Percentiles rank a stretch among this genome's conserved stretches.
These are phyloP conservation scores for Pitangus sulphuratus DNA, from an alignment of 2,797 vertebrate species.

Conservation along the genomic window DNA sequence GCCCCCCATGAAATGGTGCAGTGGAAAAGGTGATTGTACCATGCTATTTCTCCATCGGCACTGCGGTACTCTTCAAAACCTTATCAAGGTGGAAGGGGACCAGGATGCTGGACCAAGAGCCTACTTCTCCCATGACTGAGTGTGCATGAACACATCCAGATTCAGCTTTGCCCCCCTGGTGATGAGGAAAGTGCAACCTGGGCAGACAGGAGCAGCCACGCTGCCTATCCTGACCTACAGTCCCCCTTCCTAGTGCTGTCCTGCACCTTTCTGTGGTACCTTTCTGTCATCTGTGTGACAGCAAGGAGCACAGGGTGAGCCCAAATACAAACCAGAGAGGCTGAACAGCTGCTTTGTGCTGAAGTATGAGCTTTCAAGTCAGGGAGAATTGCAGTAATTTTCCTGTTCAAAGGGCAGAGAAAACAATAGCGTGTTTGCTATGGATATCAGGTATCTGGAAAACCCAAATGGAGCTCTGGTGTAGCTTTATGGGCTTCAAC, in stretches of 20 bases:
- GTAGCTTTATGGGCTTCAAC: not conserved
- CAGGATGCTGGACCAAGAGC: not conserved
- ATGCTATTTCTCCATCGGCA: rapidly evolving
- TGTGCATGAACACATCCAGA: not conserved
- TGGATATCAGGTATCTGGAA: not conserved
- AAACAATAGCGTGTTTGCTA: not conserved
- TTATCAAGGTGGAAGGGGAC: not conserved
- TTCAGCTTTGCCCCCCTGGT: not conserved
- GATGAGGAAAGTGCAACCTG: not conserved
- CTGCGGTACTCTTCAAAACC: not conserved
- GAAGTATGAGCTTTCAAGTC: not conserved
- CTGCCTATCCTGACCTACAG: not conserved
- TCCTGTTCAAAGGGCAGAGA: not conserved
- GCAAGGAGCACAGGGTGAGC: not conserved
- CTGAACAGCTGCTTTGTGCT: not conserved
- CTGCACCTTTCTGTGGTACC: not conserved
- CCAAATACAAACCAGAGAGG: not conserved
- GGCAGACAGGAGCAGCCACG: rapidly evolving
- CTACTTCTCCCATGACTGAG: not conserved
- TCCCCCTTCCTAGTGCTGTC: not conserved
- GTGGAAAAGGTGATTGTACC: not conserved
- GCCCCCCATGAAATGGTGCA: rapidly evolving
- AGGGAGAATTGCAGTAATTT: not conserved
- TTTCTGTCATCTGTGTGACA: not conserved
- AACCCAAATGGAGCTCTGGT: not conserved